Conservation (phyloP, 2,888 invertebrate genomes). For the Trachelus tabidus region DNA sequence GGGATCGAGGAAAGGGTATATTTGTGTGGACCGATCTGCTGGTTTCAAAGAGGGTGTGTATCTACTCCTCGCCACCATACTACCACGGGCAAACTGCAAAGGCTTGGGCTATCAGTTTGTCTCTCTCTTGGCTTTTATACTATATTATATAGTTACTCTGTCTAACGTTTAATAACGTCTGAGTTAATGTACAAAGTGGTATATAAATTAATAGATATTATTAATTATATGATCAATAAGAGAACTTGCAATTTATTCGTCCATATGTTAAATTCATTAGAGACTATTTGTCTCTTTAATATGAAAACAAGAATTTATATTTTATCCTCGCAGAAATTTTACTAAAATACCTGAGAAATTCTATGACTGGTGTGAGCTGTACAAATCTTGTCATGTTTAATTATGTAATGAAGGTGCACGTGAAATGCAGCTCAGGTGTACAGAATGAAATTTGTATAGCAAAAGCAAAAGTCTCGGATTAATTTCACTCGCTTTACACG, state of each 20-base stretch:
- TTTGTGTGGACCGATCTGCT: background rate
- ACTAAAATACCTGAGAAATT: background rate
- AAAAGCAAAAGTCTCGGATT: constrained; percentile 2
- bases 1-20: background rate
- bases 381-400: constrained; percentile 16
- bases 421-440: background rate
- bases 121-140: constrained; percentile 17
- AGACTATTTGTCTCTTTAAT: background rate
- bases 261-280: background rate
- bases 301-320: background rate
- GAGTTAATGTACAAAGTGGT: background rate
- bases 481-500: constrained; percentile 7
- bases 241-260: background rate
- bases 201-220: background rate
- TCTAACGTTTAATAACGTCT: background rate
- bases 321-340: background rate
- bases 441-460: background rate
- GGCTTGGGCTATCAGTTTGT: constrained; percentile 30
- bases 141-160: background rate
- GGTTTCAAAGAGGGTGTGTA: constrained; percentile 7
- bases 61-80: constrained; percentile 28
- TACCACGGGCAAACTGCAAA: constrained; percentile 30
- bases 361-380: background rate
- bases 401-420: constrained; percentile 24
- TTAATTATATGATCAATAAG: background rate